These are phyloP conservation scores for Oxycera nigricornis DNA, from an alignment of 2,888 invertebrate species.

Conservation along the genomic window DNA sequence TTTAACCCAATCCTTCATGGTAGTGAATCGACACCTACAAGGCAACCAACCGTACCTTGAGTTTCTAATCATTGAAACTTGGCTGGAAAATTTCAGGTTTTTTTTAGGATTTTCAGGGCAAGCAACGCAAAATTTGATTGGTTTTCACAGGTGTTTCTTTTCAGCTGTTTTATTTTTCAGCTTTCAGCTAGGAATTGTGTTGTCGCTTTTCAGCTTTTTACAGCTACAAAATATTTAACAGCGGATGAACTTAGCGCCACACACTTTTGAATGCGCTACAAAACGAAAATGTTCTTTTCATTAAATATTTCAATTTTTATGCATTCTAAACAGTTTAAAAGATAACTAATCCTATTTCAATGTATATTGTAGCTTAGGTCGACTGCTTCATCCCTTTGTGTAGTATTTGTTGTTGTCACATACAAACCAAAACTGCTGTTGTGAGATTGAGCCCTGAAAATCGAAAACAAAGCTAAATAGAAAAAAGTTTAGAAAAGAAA, in stretches of 20 bases:
- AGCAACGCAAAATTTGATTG: background rate
- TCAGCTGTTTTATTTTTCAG: conserved; percentile 48
- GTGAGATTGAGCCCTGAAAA: conserved; percentile 45
- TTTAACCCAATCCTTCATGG: too few relatives aligned
- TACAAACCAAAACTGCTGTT: conserved; percentile 45
- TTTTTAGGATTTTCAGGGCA: background rate
- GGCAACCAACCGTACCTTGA: too few relatives aligned
- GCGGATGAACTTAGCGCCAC: background rate
- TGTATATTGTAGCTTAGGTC: conserved; percentile 48
- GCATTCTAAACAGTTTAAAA: background rate
- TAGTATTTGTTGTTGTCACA: conserved; percentile 42
- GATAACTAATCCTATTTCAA: conserved; percentile 46
- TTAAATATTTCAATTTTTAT: conserved; percentile 23
- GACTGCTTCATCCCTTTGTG: conserved; percentile 43
- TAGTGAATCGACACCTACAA: too few relatives aligned
- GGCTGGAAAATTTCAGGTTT: background rate
- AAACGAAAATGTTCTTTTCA: conserved; percentile 12
- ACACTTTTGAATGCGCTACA: background rate
- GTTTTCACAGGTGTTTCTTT: conserved; percentile 42
- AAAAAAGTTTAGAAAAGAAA: conserved; percentile 4
- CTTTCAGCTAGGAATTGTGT: conserved; percentile 28
- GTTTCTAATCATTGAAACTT: too few relatives aligned
- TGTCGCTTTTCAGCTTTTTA: conserved; percentile 15
- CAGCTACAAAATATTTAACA: too few relatives aligned
- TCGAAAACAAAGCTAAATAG: conserved; percentile 6